These are phyloP conservation scores for Aleadryas rufinucha DNA, from an alignment of 2,113 vertebrate genomes.

Conservation along the genomic window DNA sequence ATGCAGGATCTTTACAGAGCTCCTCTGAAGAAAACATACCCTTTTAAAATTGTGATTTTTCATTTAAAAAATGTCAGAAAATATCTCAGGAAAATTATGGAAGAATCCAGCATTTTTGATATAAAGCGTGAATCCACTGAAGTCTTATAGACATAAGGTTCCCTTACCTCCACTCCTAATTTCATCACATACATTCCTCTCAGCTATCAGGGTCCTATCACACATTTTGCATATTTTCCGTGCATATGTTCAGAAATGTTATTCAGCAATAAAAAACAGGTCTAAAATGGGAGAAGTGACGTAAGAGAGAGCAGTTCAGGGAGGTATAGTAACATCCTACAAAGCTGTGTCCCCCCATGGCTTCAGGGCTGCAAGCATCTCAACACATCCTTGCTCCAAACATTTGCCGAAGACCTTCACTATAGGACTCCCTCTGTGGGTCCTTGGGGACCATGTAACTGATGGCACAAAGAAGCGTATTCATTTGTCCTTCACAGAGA, in stretches of 20 bases:
- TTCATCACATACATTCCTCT: neutral
- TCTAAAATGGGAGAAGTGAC: neutral
- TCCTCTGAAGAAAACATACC: constrained; percentile 52
- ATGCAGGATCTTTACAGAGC: constrained; percentile 43
- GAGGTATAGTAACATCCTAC: neutral
- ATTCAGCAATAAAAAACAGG: neutral
- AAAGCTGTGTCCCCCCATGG: neutral
- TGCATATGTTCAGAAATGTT: neutral
- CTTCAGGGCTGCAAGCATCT: neutral
- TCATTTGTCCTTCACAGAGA: neutral
- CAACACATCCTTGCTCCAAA: neutral
- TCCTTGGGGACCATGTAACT: neutral
- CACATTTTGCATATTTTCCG: neutral
- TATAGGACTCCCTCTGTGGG: neutral
- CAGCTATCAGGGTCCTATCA: neutral
- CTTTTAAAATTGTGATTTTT: constrained; percentile 46
- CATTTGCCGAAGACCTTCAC: neutral
- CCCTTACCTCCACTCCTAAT: neutral
- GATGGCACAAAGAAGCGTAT: neutral
- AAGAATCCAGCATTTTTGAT: constrained; percentile 15
- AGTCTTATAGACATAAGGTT: neutral
- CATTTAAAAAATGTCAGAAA: constrained; percentile 33
- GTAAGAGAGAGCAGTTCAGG: neutral
- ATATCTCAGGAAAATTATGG: constrained; percentile 20
- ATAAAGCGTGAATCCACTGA: neutral